Base-by-base conservation (phyloP, 2,888 invertebrate genomes). In the Crepidodera aurea region DNA sequence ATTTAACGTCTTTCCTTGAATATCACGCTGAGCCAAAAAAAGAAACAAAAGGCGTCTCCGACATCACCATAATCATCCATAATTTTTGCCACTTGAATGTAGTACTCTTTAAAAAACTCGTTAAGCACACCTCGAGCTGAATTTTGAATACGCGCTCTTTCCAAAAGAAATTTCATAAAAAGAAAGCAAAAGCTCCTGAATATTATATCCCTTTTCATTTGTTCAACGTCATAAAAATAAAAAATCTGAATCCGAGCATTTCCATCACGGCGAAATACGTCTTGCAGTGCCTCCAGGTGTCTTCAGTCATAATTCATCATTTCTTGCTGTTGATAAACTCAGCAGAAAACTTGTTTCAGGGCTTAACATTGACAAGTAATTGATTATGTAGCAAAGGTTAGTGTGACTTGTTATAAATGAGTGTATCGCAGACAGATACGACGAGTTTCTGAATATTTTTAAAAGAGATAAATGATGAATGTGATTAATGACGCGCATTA, bases 291-390 rank as follows among this genome's bases (percentile, higher is more conserved):
- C 66, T 65, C 66, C 64, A 60, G 66, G 69, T 70, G 70, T 74
- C 70, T 70, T 75, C 71, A 68, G 73, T 76, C 76, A 75, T 76
- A 74, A 74, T 76, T 72, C 73, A 76, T 76, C 76, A 76, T 73
- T 70, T 39, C 67, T 63, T 71, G 75, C 75, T 74, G 71, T 69
- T 70, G 72, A 70, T 73, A 73, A 73, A 71, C 71, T 70, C 64
- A 46, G 53, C 51, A 54, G 56, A 57, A 64, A 62, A 62, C 62
- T 57, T 62, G 62, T 60, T 62, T 62, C 46, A 44, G 39, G 51
- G 57, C 57, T 57, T 57, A 57, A 62, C 62, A 62, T 62, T 56
- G 62, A 62, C 62, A 62, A 42, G 51, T 62, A 62, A 62, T 57
- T 62, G 62, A 62, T 62, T 62, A 62, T 46, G 57, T 51, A 32